A percentile compares a stretch with the other conserved stretches of the same genome.
Conservation (phyloP, 2,888 invertebrate species). For the Mimachlamys varia region DNA sequence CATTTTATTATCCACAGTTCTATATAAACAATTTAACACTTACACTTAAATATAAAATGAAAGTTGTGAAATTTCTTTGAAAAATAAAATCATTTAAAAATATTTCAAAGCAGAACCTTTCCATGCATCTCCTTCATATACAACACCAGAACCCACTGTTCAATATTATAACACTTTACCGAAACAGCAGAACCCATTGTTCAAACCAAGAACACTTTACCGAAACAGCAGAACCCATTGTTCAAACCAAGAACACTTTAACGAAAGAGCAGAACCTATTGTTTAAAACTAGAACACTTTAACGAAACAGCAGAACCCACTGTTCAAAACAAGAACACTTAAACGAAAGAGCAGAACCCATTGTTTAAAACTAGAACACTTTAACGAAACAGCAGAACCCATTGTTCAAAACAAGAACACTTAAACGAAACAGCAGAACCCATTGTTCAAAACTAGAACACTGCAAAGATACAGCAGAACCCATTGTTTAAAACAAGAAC, state of each 20-base stretch:
- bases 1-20: too few relatives aligned
- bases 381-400: background rate
- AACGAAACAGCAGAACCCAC: background rate
- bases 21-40: too few relatives aligned
- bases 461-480: background rate
- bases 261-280: background rate
- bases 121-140: background rate
- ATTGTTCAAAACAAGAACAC: background rate
- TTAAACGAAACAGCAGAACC: background rate
- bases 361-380: background rate
- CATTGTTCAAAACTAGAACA: background rate
- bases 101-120: background rate
- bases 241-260: background rate
- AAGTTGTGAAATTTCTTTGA: too few relatives aligned
- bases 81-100: background rate
- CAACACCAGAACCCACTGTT: background rate
- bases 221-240: background rate
- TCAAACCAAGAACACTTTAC: background rate
- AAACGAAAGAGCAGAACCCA: background rate
- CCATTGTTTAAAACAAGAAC: background rate
- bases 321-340: background rate
- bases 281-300: background rate
- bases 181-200: background rate
- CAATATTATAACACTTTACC: background rate
- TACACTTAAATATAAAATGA: too few relatives aligned